A percentile compares a stretch with the other conserved stretches of the same genome.
Evolutionary conservation across 2,113 vertebrate species (phyloP).

Genomic region (Grallaria varia): DNA sequence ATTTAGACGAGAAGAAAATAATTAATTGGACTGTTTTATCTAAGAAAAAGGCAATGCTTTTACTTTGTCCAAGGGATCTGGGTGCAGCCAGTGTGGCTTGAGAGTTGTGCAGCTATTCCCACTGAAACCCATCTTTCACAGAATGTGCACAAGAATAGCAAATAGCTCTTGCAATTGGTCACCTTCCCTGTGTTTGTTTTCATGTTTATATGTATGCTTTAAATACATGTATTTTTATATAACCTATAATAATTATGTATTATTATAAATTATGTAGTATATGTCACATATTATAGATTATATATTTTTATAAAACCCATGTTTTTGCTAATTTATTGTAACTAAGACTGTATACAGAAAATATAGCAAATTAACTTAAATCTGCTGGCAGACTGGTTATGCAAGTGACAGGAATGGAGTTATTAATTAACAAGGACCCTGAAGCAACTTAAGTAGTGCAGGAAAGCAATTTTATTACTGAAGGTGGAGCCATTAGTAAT

Average conservation of each 20-base stretch:
- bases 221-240: background rate
- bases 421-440: background rate
- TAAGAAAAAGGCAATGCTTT: background rate
- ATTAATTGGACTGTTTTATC: background rate
- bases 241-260: background rate
- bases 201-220: background rate
- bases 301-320: background rate
- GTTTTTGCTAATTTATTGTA: background rate
- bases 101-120: background rate
- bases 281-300: background rate
- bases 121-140: background rate
- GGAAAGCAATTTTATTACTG: background rate
- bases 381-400: background rate
- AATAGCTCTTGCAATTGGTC: background rate
- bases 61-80: background rate
- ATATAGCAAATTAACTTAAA: background rate
- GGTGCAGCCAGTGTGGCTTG: background rate
- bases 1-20: background rate
- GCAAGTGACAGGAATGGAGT: background rate
- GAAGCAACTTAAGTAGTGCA: background rate
- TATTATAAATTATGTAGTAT: too few relatives aligned
- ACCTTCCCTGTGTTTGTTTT: background rate
- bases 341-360: background rate
- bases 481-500: background rate
- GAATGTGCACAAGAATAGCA: background rate